Evolutionary conservation across 1,140 invertebrate genomes (phyloP).

Genomic region (Drosophila bocki): DNA sequence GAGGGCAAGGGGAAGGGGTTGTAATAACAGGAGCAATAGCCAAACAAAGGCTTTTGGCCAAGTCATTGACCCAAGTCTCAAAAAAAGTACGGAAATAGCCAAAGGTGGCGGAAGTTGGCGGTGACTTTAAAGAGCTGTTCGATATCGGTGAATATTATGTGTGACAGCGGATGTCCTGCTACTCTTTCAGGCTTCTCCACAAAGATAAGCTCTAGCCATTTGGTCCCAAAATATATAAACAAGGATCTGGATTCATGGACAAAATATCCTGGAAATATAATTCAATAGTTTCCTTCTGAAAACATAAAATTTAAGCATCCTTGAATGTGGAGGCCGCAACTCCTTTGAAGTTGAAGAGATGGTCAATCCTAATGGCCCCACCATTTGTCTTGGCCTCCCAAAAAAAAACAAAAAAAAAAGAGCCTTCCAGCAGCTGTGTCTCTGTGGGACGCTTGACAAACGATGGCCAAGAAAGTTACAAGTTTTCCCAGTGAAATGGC

Average conservation of each 20-base stretch:
- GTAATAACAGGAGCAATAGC: constrained; percentile 69
- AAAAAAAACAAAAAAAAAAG: constrained; percentile 2
- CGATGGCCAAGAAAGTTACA: constrained; percentile 29
- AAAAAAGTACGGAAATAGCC: background rate
- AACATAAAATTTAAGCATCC: background rate
- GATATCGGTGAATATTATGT: constrained; percentile 9
- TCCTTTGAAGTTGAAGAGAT: background rate
- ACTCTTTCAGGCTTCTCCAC: background rate
- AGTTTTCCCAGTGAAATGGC: constrained; percentile 62
- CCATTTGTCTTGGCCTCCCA: constrained; percentile 63
- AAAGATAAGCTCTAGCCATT: constrained; percentile 8
- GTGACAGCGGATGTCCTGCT: constrained; percentile 17
- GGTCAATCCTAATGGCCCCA: constrained; percentile 52
- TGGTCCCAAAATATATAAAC: background rate
- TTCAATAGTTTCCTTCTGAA: background rate
- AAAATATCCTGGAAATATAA: background rate
- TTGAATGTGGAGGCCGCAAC: background rate
- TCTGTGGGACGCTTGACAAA: constrained; percentile 42
- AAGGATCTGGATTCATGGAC: background rate
- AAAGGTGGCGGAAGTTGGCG: constrained; percentile 12
- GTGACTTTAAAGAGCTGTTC: constrained; percentile 29
- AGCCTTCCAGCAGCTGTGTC: constrained; percentile 40
- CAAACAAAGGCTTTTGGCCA: constrained; percentile 54
- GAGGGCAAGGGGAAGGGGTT: background rate
- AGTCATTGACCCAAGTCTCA: constrained; percentile 67